Evolutionary conservation across 2,888 invertebrate genomes (phyloP).

Genomic region (Leuctra nigra): DNA sequence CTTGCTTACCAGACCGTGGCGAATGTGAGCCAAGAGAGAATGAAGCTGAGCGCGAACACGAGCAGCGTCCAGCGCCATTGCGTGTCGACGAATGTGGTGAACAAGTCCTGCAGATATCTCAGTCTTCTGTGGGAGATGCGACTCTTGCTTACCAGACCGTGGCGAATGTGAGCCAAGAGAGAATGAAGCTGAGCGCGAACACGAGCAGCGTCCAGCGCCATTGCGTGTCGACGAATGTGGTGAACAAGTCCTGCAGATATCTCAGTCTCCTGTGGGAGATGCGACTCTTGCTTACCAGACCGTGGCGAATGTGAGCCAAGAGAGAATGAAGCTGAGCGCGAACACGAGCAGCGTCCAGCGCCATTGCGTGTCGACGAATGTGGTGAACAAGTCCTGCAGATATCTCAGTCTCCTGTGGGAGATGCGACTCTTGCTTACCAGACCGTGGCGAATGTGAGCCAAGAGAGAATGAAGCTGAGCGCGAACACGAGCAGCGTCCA

Average conservation of each 20-base stretch:
- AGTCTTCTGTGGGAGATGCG: constrained; percentile 71
- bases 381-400: constrained; percentile 72
- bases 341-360: constrained; percentile 85
- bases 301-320: constrained; percentile 84
- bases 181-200: constrained; percentile 75
- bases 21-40: constrained; percentile 82
- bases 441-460: constrained; percentile 81
- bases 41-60: constrained; percentile 76
- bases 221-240: constrained; percentile 82
- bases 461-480: constrained; percentile 74
- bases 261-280: constrained; percentile 74
- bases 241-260: constrained; percentile 71
- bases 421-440: constrained; percentile 76
- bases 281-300: constrained; percentile 73
- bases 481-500: constrained; percentile 85
- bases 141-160: constrained; percentile 74
- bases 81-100: constrained; percentile 82
- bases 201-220: constrained; percentile 91
- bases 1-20: constrained; percentile 76
- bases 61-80: constrained; percentile 92
- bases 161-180: constrained; percentile 86
- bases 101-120: constrained; percentile 69
- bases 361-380: constrained; percentile 89
- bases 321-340: constrained; percentile 71
- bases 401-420: constrained; percentile 71